These are phyloP conservation scores for Tinamus guttatus DNA, from an alignment of 2,113 vertebrate genomes.

Conservation along the genomic window DNA sequence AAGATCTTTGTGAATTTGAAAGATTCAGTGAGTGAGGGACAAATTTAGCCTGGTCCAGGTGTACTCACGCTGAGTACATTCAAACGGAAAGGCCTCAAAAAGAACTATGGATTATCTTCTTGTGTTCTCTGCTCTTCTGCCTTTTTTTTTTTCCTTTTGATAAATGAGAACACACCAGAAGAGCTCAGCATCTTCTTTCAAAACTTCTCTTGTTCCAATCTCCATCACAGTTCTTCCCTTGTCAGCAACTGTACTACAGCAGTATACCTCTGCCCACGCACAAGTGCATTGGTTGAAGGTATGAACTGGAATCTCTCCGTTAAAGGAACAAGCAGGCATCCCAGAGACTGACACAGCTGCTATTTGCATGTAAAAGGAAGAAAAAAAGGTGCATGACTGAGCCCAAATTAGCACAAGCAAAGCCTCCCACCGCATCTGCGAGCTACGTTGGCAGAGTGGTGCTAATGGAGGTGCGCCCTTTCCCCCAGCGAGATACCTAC, in stretches of 20 bases:
- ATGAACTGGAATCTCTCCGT: conserved; percentile 47
- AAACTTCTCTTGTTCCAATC: conserved; percentile 38
- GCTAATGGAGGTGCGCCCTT: conserved; percentile 21
- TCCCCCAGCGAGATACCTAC: conserved; percentile 17
- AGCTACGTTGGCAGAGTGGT: conserved; percentile 46
- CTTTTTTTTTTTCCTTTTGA: neutral
- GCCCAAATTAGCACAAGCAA: conserved; percentile 65
- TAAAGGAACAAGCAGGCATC: conserved; percentile 64
- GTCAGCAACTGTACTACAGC: conserved; percentile 17
- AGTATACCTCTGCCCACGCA: conserved; percentile 42
- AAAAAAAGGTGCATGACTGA: conserved; percentile 69
- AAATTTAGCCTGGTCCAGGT: neutral
- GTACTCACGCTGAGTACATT: neutral
- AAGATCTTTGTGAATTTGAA: neutral
- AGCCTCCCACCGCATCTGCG: conserved; percentile 47
- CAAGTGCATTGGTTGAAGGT: conserved; percentile 49
- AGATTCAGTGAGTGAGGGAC: neutral
- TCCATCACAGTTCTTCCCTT: conserved; percentile 50
- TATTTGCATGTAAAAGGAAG: conserved; percentile 69
- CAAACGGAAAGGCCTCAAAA: neutral
- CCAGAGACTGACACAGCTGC: conserved; percentile 65
- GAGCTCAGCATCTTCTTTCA: neutral
- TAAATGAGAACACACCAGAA: conserved; percentile 41
- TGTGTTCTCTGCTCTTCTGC: neutral
- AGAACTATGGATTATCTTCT: neutral